These are phyloP conservation scores for Peromyscus polionotus DNA, from an alignment of 2,113 vertebrate genomes.

Conservation along the genomic window DNA sequence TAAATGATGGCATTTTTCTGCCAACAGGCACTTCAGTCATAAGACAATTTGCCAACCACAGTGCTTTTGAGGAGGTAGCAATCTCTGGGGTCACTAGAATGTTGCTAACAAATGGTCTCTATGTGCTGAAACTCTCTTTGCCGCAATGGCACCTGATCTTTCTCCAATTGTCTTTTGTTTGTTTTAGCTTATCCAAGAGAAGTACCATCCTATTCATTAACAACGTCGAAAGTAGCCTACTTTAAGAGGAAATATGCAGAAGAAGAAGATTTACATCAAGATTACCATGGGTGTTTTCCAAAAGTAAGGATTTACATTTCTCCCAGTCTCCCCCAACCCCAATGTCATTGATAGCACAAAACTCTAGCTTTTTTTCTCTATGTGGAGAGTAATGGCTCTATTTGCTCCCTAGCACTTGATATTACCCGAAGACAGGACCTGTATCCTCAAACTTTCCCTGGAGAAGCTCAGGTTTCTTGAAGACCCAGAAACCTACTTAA, in stretches of 20 bases:
- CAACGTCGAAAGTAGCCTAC: slow-evolving; percentile 99
- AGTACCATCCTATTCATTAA: slow-evolving; percentile 90
- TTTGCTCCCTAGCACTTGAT: slow-evolving; percentile 94
- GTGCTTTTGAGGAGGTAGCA: background rate
- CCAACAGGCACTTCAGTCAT: background rate
- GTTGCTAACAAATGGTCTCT: background rate
- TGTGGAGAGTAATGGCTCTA: slow-evolving; percentile 39
- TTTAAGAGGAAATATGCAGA: slow-evolving; percentile 99
- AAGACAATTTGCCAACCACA: background rate
- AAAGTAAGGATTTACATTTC: slow-evolving; percentile 89
- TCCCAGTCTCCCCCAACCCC: background rate
- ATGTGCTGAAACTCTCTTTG: background rate
- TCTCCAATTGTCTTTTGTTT: slow-evolving; percentile 78
- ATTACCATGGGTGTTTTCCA: slow-evolving; percentile 97
- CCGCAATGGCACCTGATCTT: background rate
- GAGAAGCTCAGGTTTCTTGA: slow-evolving; percentile 98
- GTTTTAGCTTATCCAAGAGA: slow-evolving; percentile 86
- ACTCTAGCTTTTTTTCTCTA: fast-evolving
- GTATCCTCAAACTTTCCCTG: slow-evolving; percentile 97
- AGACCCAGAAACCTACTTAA: slow-evolving; percentile 96
- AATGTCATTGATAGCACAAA: background rate
- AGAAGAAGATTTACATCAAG: slow-evolving; percentile 98
- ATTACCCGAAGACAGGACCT: slow-evolving; percentile 96
- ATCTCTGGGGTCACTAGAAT: background rate
- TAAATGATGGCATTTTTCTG: background rate